phyloP scores from a whole-genome alignment of 1,140 invertebrate species.

The Drosophila pandora region DNA sequence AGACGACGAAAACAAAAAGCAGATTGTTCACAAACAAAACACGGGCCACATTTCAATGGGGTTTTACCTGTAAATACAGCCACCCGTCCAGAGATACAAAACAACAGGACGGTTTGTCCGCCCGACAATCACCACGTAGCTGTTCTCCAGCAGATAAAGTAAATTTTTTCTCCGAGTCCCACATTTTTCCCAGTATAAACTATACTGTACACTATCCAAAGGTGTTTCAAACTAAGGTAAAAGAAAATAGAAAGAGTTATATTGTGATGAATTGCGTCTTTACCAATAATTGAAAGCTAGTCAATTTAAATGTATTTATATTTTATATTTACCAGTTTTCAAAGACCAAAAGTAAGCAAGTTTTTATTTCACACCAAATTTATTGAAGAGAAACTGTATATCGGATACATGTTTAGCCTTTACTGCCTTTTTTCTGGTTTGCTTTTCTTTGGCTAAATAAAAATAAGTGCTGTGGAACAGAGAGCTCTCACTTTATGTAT shows the following conservation, averaged over 20 bases:
- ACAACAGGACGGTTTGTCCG: slow-evolving; percentile 27
- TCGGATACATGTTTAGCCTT: not conserved
- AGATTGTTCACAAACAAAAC: slow-evolving; percentile 79
- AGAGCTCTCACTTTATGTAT: slow-evolving; percentile 7
- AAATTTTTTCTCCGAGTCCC: slow-evolving; percentile 43
- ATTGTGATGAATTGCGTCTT: too few relatives aligned
- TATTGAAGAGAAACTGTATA: not conserved
- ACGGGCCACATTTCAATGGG: slow-evolving; percentile 75
- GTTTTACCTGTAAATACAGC: slow-evolving; percentile 75
- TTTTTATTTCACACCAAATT: not conserved
- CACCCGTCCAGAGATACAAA: slow-evolving; percentile 39
- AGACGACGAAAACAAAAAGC: slow-evolving; percentile 79
- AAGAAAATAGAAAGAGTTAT: too few relatives aligned
- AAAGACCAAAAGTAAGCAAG: too few relatives aligned
- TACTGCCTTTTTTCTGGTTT: slow-evolving; percentile 16
- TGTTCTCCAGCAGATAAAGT: slow-evolving; percentile 62
- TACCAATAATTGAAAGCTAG: too few relatives aligned
- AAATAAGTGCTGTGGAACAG: slow-evolving; percentile 51
- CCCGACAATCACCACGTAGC: slow-evolving; percentile 38
- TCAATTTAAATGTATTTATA: too few relatives aligned
- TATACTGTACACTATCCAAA: not conserved
- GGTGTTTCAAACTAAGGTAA: not conserved
- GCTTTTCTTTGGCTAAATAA: slow-evolving; percentile 56
- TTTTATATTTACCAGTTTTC: too few relatives aligned
- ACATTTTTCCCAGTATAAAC: not conserved